These are phyloP conservation scores for Meta bourneti DNA, from an alignment of 2,888 invertebrate species.

Conservation along the genomic window DNA sequence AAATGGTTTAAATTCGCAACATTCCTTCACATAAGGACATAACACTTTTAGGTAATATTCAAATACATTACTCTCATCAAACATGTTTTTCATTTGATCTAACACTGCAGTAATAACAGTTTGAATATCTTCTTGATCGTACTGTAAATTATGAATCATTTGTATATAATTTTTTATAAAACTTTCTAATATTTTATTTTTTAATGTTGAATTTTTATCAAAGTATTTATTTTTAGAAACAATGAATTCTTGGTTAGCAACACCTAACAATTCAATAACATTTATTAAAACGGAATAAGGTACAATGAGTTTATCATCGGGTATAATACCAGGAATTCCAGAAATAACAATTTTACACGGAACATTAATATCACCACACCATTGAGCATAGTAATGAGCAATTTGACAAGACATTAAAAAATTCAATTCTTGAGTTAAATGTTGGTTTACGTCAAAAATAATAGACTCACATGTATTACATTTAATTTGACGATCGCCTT, in stretches of 20 bases:
- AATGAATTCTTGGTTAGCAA: slow-evolving; percentile 34
- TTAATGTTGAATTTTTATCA: background rate
- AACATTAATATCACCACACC: slow-evolving; percentile 22
- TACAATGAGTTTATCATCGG: slow-evolving; percentile 8
- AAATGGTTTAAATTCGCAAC: background rate
- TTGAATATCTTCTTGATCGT: slow-evolving; percentile 15
- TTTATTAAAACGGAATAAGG: slow-evolving; percentile 6
- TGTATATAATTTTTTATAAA: slow-evolving; percentile 36
- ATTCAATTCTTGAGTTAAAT: slow-evolving; percentile 15
- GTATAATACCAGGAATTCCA: slow-evolving; percentile 35
- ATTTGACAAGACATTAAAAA: slow-evolving; percentile 35
- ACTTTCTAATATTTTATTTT: slow-evolving; percentile 50
- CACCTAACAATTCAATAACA: slow-evolving; percentile 31
- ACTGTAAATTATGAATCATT: slow-evolving; percentile 8
- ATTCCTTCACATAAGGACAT: slow-evolving; percentile 21
- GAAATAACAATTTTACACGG: slow-evolving; percentile 10
- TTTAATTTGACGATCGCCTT: background rate
- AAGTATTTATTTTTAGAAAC: slow-evolving; percentile 11
- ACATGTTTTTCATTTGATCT: slow-evolving; percentile 20
- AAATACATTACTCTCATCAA: background rate
- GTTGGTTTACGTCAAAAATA: slow-evolving; percentile 25
- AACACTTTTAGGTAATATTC: slow-evolving; percentile 6
- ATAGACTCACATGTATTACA: slow-evolving; percentile 10
- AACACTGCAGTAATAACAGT: background rate
- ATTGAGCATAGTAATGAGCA: slow-evolving; percentile 33